phyloP scores from a whole-genome alignment of 2,797 vertebrate species.

The Emydoidea blandingii region DNA sequence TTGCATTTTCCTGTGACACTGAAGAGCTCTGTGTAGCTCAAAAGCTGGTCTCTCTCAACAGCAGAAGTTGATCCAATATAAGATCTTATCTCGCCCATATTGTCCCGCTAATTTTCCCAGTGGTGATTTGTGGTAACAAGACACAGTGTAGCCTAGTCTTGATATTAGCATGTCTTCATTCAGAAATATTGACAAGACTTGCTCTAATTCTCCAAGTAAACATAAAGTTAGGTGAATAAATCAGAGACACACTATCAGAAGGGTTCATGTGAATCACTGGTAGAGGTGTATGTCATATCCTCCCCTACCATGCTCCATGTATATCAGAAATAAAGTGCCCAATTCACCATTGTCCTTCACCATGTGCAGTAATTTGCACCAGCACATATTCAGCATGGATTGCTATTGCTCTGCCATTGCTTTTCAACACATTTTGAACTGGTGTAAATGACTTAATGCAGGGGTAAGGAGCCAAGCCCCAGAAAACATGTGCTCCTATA shows the following conservation, averaged over 20 bases:
- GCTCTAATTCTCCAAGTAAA: neutral
- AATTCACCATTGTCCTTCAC: neutral
- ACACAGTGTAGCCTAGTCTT: neutral
- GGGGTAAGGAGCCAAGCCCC: neutral
- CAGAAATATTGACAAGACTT: neutral
- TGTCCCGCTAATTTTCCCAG: neutral
- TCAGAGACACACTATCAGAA: neutral
- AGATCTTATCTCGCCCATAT: neutral
- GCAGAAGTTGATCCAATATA: neutral
- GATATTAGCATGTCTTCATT: neutral
- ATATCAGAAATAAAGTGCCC: neutral
- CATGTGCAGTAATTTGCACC: neutral
- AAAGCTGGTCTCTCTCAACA: neutral
- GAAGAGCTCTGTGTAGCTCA: neutral
- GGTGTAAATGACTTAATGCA: neutral
- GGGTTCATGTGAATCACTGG: neutral
- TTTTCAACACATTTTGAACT: neutral
- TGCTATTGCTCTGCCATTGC: neutral
- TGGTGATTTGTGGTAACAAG: neutral
- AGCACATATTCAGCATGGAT: neutral
- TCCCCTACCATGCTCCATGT: no score
- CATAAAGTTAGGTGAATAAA: neutral
- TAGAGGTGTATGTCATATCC: neutral
- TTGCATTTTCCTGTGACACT: neutral
- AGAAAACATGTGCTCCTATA: neutral